Conservation (phyloP, 2,888 invertebrate species). For the Morpho deidamia region DNA sequence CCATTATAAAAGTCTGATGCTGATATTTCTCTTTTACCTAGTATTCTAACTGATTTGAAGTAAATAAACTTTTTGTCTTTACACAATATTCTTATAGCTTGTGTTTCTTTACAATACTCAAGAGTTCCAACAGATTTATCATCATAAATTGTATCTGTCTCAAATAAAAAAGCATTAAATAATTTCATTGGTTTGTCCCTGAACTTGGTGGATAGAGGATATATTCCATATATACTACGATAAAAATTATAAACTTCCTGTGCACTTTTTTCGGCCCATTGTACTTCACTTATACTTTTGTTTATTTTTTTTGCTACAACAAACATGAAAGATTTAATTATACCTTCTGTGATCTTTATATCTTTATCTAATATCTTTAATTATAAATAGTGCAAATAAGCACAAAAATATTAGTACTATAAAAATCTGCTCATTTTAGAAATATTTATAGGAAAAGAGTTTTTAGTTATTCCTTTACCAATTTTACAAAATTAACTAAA, state of each 20-base stretch:
- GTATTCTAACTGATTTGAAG: slow-evolving; percentile 81
- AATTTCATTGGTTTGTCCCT: slow-evolving; percentile 80
- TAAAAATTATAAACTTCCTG: slow-evolving; percentile 83
- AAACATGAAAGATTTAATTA: slow-evolving; percentile 3
- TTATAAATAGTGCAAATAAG: too few species aligned
- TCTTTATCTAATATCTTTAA: too few species aligned
- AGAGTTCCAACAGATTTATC: slow-evolving; percentile 75
- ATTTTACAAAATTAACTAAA: too few species aligned
- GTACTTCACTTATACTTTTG: slow-evolving; percentile 77
- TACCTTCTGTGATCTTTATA: background rate
- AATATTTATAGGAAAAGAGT: too few species aligned
- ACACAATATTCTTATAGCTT: slow-evolving; percentile 82
- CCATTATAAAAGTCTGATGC: slow-evolving; percentile 93
- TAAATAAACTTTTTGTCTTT: slow-evolving; percentile 81
- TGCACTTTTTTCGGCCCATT: slow-evolving; percentile 83
- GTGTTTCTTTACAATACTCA: slow-evolving; percentile 75
- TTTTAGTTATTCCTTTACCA: too few species aligned
- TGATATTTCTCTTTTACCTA: slow-evolving; percentile 84
- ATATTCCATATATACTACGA: slow-evolving; percentile 82
- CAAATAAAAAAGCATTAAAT: slow-evolving; percentile 68
- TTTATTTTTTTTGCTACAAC: slow-evolving; percentile 86
- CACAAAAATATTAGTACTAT: too few species aligned
- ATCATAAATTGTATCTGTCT: slow-evolving; percentile 33
- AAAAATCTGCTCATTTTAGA: too few species aligned
- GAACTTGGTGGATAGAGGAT: slow-evolving; percentile 80